Conservation (phyloP, 2,888 invertebrate species). For the Mimachlamys varia region DNA sequence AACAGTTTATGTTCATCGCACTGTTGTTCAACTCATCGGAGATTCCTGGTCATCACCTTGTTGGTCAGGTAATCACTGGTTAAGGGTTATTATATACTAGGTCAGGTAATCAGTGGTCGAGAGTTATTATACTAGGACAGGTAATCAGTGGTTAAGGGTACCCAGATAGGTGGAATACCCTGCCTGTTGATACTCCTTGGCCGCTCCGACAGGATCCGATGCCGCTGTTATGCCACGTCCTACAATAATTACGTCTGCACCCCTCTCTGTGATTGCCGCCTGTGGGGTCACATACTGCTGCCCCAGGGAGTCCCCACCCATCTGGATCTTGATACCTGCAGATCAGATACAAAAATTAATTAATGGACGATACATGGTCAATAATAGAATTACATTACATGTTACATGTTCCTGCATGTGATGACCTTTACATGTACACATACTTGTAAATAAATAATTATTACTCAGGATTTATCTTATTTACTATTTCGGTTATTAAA, state of each 20-base stretch:
- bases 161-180: slow-evolving; percentile 87
- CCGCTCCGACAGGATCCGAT: slow-evolving; percentile 86
- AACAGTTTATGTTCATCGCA: too few relatives aligned
- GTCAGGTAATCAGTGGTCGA: not conserved
- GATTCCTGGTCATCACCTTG: not conserved
- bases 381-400: too few relatives aligned
- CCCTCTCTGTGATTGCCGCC: slow-evolving; percentile 89
- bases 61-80: not conserved
- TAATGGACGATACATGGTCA: not conserved
- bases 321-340: slow-evolving; percentile 89
- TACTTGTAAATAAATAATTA: too few relatives aligned
- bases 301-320: slow-evolving; percentile 89
- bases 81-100: slow-evolving; percentile 46
- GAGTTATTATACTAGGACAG: not conserved
- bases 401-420: too few relatives aligned
- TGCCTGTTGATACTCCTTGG: slow-evolving; percentile 88
- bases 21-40: too few relatives aligned
- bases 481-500: too few relatives aligned
- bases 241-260: slow-evolving; percentile 96
- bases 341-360: not conserved
- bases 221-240: slow-evolving; percentile 91
- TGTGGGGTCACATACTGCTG: slow-evolving; percentile 95
- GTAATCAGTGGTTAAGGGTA: slow-evolving; percentile 45
- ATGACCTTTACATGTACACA: too few relatives aligned
- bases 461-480: too few relatives aligned